Percentiles rank a stretch among this genome's conserved stretches.
These are phyloP conservation scores for Agrotis puta DNA, from an alignment of 2,888 invertebrate species.

Conservation along the genomic window DNA sequence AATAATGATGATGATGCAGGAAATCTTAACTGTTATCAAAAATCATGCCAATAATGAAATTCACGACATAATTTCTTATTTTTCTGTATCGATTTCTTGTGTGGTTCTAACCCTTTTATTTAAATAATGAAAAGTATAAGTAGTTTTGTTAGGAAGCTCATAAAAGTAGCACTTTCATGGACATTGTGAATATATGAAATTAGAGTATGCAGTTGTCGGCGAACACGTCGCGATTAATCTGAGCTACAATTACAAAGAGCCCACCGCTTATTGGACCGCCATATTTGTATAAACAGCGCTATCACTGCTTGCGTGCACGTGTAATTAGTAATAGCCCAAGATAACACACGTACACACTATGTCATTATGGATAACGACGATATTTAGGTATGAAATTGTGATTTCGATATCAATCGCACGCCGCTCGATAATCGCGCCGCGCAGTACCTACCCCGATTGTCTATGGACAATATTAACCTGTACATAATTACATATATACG, in stretches of 20 bases:
- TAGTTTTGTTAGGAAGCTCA: conserved; percentile 1
- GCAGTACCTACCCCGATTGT: conserved; percentile 72
- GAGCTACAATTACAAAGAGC: conserved; percentile 76
- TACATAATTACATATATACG: conserved; percentile 42
- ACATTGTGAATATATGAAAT: conserved; percentile 66
- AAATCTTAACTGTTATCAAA: conserved; percentile 8
- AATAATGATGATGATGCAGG: conserved; percentile 7
- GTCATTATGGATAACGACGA: conserved; percentile 82
- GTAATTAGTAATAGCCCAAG: conserved; percentile 85
- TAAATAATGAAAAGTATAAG: neutral
- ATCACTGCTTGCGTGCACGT: conserved; percentile 83
- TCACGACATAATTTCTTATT: neutral
- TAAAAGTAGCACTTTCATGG: conserved; percentile 22
- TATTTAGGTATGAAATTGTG: conserved; percentile 81
- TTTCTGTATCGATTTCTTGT: neutral
- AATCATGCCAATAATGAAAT: neutral
- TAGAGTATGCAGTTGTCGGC: conserved; percentile 69
- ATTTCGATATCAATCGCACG: conserved; percentile 78
- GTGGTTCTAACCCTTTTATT: neutral
- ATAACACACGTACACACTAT: conserved; percentile 78
- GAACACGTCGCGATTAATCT: conserved; percentile 68
- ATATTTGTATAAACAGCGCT: conserved; percentile 77
- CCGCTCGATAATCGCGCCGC: conserved; percentile 69
- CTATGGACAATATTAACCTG: conserved; percentile 69
- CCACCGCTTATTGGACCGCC: conserved; percentile 72